Base-by-base conservation (phyloP, 2,888 invertebrate genomes). In the Tineola bisselliella region DNA sequence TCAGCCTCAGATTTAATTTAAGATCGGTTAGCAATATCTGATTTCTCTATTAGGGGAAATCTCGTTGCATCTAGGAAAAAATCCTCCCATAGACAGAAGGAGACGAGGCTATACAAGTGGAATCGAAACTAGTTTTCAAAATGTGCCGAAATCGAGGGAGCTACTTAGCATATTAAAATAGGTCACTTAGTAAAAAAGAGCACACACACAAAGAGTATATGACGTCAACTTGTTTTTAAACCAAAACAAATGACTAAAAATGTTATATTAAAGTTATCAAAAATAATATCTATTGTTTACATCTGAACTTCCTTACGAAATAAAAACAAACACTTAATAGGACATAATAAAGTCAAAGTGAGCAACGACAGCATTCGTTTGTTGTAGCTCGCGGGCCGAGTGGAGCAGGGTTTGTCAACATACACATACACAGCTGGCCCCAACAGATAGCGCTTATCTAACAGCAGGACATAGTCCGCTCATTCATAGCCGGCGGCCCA, bases 321-420 rank as follows among this genome's bases (percentile, higher is more conserved):
- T 48, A 13, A 48, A 17, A 48, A 17, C 48, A 48, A 30, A n/a
- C 56, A 56, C 15, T 56, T 56, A 56, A 56, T 56, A 56, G 56
- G 56, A 56, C 56, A 56, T n/a, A 8, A 30, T 17, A 30, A 56
- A 56, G 56, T 48, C 48, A 48, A 48, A 19, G 25, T 30, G 56
- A 56, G 3, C 56, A 56, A 62, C 56, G 56, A 30, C 48, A 44
- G 68, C 69, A 67, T 69, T 38, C 3, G 69, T 76, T 75, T 78
- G 6, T 25, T 4, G 25, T 25, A 4, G 6, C 25, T 25, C 38
- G 38, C 73, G 73, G 70, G 72, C 74, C 67, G 33, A 61, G 82
- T 86, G 72, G 84, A 80, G 79, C 86, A 80, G 83, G 81, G 84
- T 83, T 84, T 86, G 86, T 86, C 84, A 84, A 84, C 81, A 81